Conservation (phyloP, 2,113 vertebrate species). For the Elachura formosa region DNA sequence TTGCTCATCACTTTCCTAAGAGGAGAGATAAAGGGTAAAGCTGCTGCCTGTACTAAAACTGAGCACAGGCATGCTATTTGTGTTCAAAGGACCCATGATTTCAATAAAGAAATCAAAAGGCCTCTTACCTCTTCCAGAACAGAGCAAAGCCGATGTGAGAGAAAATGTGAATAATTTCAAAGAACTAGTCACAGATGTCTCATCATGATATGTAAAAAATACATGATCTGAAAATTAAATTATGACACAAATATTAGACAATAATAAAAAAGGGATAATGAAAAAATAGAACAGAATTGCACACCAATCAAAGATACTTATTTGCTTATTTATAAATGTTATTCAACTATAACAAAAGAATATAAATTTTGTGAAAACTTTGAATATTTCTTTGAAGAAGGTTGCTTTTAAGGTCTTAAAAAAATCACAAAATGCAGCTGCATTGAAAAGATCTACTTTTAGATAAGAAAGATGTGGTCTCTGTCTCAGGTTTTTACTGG, state of each 20-base stretch:
- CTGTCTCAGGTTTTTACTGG: not conserved
- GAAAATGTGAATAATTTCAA: not conserved
- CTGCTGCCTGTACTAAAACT: not conserved
- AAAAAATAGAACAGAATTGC: not conserved
- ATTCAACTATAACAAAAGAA: not conserved
- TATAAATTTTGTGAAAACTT: not conserved
- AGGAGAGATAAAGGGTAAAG: not conserved
- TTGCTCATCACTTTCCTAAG: not conserved
- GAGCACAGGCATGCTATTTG: not conserved
- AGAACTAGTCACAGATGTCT: not conserved
- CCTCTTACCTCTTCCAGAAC: not conserved
- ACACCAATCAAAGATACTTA: not conserved
- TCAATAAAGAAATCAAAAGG: not conserved
- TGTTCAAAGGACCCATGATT: not conserved
- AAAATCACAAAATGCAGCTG: not conserved
- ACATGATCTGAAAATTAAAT: not conserved
- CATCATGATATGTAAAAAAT: not conserved
- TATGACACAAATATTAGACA: not conserved
- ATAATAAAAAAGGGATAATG: not conserved
- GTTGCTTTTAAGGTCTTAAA: not conserved
- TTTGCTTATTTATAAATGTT: not conserved
- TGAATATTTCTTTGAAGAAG: not conserved
- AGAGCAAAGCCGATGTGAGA: not conserved
- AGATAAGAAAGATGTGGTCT: not conserved
- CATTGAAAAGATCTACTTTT: not conserved